phyloP scores from a whole-genome alignment of 2,113 vertebrate genomes.

The Sterrhoptilus dennistouni region DNA sequence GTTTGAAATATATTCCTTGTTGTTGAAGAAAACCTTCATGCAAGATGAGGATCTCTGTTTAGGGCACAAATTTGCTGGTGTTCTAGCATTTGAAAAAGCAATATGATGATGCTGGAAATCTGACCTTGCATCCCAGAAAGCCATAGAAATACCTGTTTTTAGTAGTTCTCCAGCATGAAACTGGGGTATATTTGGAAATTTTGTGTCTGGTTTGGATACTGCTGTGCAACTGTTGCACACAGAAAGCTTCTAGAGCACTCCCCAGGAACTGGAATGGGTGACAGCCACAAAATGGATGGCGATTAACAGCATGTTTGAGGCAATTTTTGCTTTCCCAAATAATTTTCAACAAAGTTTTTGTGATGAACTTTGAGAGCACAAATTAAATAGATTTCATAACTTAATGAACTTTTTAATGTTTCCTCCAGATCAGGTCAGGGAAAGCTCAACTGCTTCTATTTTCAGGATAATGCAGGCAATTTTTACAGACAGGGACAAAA shows the following conservation, averaged over 20 bases:
- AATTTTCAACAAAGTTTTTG: background rate
- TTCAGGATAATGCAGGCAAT: constrained; percentile 19
- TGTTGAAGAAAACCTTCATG: background rate
- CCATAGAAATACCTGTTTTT: background rate
- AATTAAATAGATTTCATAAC: background rate
- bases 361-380: background rate
- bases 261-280: background rate
- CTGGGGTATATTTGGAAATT: background rate
- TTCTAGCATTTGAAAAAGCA: background rate
- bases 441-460: constrained; percentile 37
- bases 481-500: constrained; percentile 16
- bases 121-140: background rate
- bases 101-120: background rate
- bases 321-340: background rate
- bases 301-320: background rate
- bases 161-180: background rate
- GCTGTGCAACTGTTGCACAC: background rate
- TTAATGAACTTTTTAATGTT: background rate
- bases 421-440: background rate
- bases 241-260: background rate
- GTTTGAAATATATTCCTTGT: background rate
- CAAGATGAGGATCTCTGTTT: background rate
- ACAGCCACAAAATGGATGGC: background rate
- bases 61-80: background rate
- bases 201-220: background rate